Evolutionary conservation across 1,140 invertebrate genomes (phyloP).

Genomic region (Caenorhabditis tropicalis): DNA sequence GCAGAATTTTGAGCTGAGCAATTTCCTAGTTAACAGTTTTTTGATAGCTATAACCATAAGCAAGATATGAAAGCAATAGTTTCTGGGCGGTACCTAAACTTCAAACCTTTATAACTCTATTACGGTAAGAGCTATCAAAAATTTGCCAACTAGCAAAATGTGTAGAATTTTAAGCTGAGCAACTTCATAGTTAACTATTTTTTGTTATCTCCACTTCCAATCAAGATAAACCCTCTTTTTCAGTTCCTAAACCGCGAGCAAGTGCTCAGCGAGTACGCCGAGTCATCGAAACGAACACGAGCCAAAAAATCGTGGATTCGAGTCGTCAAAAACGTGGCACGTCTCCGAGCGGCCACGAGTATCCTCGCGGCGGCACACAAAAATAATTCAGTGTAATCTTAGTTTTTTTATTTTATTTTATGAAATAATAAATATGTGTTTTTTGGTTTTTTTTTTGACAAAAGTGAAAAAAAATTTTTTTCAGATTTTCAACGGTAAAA

Average conservation of each 20-base stretch:
- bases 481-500: no score
- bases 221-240: neutral
- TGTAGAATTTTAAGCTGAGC: neutral
- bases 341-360: slow-evolving; percentile 9
- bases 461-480: no score
- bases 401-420: neutral
- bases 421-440: neutral
- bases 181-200: no score
- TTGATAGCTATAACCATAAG: no score
- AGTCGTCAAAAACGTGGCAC: slow-evolving; percentile 8
- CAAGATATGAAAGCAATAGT: no score
- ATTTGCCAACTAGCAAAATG: no score
- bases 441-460: no score
- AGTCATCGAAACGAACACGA: neutral
- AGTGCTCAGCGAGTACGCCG: slow-evolving; percentile 4
- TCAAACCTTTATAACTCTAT: no score
- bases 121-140: no score
- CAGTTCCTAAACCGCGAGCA: slow-evolving; percentile 31
- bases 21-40: no score
- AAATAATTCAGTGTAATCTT: slow-evolving; percentile 7
- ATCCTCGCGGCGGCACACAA: neutral
- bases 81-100: no score
- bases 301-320: slow-evolving; percentile 34
- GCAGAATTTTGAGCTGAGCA: no score
- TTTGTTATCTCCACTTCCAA: neutral